phyloP scores from a whole-genome alignment of 2,888 invertebrate genomes.

The Rhagophthalmus giganteus region DNA sequence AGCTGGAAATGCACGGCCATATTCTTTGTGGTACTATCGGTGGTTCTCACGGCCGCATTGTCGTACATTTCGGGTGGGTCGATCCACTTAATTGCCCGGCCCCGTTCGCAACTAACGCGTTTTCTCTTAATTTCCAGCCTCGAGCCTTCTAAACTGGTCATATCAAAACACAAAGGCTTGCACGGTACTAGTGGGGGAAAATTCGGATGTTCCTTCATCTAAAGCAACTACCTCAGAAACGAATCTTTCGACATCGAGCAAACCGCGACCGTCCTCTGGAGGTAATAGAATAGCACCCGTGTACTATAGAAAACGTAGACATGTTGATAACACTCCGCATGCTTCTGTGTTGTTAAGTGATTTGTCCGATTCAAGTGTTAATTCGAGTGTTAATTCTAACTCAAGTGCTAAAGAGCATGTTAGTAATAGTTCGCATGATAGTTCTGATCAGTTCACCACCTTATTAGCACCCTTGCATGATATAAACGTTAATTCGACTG shows the following conservation, averaged over 20 bases:
- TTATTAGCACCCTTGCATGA: conserved; percentile 50
- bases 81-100: no score
- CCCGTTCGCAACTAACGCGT: no score
- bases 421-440: conserved; percentile 45
- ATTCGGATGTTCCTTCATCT: conserved; percentile 69
- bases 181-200: conserved; percentile 81
- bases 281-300: conserved; percentile 57
- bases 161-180: conserved; percentile 82
- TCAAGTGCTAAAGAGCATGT: conserved; percentile 43
- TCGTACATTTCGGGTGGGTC: conserved; percentile 83
- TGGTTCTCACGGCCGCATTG: conserved; percentile 79
- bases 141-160: conserved; percentile 83
- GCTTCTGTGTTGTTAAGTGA: conserved; percentile 47
- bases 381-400: conserved; percentile 35
- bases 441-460: conserved; percentile 36
- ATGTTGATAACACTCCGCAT: conserved; percentile 54
- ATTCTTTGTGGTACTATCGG: conserved; percentile 80
- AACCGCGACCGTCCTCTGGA: conserved; percentile 64
- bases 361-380: conserved; percentile 38
- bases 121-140: conserved; percentile 67
- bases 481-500: conserved; percentile 39
- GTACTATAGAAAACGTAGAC: conserved; percentile 72
- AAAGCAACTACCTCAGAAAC: conserved; percentile 72
- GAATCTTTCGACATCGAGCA: conserved; percentile 71
- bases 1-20: conserved; percentile 93